These are phyloP conservation scores for Poeciliopsis presidionis DNA, from an alignment of 2,797 vertebrate genomes.

Conservation along the genomic window DNA sequence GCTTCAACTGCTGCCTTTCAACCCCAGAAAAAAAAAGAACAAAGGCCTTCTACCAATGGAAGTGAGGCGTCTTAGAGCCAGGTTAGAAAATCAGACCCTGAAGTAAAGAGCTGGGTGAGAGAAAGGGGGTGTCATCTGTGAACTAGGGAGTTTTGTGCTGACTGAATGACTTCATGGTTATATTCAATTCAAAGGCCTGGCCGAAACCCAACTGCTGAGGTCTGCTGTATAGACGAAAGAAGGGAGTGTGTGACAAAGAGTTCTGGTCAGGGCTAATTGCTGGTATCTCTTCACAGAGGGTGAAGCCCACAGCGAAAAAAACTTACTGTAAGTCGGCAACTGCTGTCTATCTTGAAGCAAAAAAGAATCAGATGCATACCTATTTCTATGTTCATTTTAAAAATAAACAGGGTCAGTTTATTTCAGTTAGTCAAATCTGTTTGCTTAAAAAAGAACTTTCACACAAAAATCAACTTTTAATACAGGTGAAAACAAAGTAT, in stretches of 20 bases:
- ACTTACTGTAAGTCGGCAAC: conserved; percentile 19
- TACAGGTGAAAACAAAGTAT: background rate
- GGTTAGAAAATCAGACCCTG: conserved; percentile 54
- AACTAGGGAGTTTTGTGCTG: conserved; percentile 79
- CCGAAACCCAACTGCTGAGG: conserved; percentile 79
- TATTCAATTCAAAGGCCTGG: conserved; percentile 82
- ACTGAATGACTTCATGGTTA: conserved; percentile 78
- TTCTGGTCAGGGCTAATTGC: conserved; percentile 54
- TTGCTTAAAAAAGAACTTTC: background rate
- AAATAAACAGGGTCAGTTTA: background rate
- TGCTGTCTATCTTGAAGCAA: background rate
- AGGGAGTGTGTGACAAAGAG: conserved; percentile 38
- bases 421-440: background rate
- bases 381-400: background rate
- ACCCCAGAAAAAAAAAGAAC: conserved; percentile 26
- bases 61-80: conserved; percentile 41
- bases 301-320: conserved; percentile 46
- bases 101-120: conserved; percentile 13
- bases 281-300: conserved; percentile 48
- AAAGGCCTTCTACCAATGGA: conserved; percentile 48
- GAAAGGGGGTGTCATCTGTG: conserved; percentile 45
- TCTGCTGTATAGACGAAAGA: conserved; percentile 74
- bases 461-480: background rate
- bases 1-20: conserved; percentile 71
- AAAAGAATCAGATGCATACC: background rate